Evolutionary conservation across 1,140 invertebrate species (phyloP), one percentile per base, ranked within the genome.

Genomic region (Drosophila albomicans): DNA sequence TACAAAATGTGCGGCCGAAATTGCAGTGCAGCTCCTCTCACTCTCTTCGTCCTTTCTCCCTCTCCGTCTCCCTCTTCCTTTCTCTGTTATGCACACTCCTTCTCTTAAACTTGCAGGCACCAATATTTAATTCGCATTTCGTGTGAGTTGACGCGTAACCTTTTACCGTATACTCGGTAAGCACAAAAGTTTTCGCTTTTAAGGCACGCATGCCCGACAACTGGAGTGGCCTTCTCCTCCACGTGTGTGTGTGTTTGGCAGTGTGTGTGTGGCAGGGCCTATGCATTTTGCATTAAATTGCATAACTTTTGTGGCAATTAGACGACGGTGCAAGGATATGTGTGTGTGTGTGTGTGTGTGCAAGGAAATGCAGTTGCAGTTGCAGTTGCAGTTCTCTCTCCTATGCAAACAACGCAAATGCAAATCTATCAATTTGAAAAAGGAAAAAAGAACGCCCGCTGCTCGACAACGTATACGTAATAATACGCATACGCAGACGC

Each of bases 251-350:
- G 25, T 16, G 49, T 15, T 11, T 16, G 16, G 16, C 16, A 16
- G 16, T 16, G 15, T 25, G 28, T 25, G 30, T 49, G 48, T 49
- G 54, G 41, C 38, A 13, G 35, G 35, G 62, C 54, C 41, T 62
- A 72, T 66, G 82, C 79, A 84, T 78, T 89, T 85, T 89, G 78
- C 84, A 89, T 88, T 89, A 89, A 89, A 89, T 89, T 89, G 81
- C 86, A 89, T 89, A 89, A 89, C 85, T 88, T 87, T 80, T 84
- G 79, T 82, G 72, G 82, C 82, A 87, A 87, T 87, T 87, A 87
- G 82, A 84, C 59, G 64, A 32, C 35, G 35, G 38, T 38, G 48
- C 75, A 56, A 69, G 58, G 62, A 65, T 63, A 77, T 64, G 30
- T 32, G 30, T 25, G 20, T 20, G 20, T 20, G 20, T 20, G 16